Percentiles rank a stretch among this genome's conserved stretches.
These are phyloP conservation scores for Phoxinus phoxinus DNA, from an alignment of 2,113 vertebrate species.

Conservation along the genomic window DNA sequence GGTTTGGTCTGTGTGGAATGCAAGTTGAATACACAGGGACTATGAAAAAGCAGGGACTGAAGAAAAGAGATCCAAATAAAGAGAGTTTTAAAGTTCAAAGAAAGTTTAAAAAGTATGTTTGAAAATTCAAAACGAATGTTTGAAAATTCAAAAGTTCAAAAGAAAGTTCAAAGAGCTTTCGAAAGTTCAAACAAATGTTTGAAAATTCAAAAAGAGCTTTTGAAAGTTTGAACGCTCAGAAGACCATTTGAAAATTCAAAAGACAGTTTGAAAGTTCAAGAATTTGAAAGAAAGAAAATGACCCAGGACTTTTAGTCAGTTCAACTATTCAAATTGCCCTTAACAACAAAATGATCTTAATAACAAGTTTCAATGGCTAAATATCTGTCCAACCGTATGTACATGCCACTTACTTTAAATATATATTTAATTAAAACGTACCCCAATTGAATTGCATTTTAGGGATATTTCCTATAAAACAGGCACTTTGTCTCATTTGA, in stretches of 20 bases:
- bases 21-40: slow-evolving; percentile 43
- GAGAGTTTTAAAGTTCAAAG: background rate
- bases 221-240: background rate
- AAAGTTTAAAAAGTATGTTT: background rate
- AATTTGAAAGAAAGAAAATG: background rate
- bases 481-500: slow-evolving; percentile 68
- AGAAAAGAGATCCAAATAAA: background rate
- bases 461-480: slow-evolving; percentile 45
- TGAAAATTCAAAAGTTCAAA: background rate
- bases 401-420: slow-evolving; percentile 20
- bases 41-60: background rate
- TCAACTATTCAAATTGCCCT: slow-evolving; percentile 8
- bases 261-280: background rate
- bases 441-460: background rate
- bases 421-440: slow-evolving; percentile 8
- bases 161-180: background rate
- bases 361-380: slow-evolving; percentile 29
- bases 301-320: background rate
- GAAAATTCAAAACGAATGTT: background rate
- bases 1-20: slow-evolving; percentile 67
- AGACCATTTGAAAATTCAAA: background rate
- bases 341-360: slow-evolving; percentile 15
- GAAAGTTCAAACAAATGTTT: background rate
- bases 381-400: background rate
- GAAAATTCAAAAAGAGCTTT: background rate